Base-by-base conservation (phyloP, 2,888 invertebrate species). In the Panorpa germanica region DNA sequence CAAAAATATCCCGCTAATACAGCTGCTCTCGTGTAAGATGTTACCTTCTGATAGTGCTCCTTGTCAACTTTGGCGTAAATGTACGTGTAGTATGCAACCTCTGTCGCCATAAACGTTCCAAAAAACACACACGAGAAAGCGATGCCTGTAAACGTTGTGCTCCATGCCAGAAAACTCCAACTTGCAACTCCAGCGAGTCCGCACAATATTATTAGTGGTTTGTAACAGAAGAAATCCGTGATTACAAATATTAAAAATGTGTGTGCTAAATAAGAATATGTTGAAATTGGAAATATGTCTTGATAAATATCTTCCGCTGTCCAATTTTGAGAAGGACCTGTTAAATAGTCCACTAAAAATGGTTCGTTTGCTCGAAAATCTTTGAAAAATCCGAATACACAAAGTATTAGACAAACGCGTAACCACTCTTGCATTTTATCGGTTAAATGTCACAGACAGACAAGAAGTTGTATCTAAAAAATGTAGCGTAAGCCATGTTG, bases 171-270 rank as follows among this genome's bases (percentile, higher is more conserved):
- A n/a, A n/a, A n/a, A n/a, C n/a, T n/a, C n/a, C n/a, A n/a, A n/a
- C n/a, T n/a, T n/a, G n/a, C n/a, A n/a, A n/a, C n/a, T n/a, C n/a
- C n/a, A n/a, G n/a, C n/a, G n/a, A n/a, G n/a, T n/a, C n/a, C n/a
- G 43, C 81, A 72, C 18, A 80, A 45, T 31, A 85, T 61, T 29
- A 86, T 77, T n/a, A 83, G 59, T 10, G 80, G 75, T 47, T 82
- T 85, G 50, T 85, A 85, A 36, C 78, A 62, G 27, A 59, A 43
- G 37, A 77, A 65, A 52, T 81, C 83, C 0, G 81, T 82, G 28
- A 81, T 55, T 26, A 82, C 54, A 48, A 83, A 81, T 13, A 80
- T 64, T 3, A 77, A 41, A 22, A 80, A n/a, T n/a, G n/a, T n/a
- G n/a, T n/a, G n/a, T n/a, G n/a, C n/a, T n/a, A n/a, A n/a, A n/a